Conservation (phyloP, 1,140 invertebrate genomes). For the Dendrolimus kikuchii region DNA sequence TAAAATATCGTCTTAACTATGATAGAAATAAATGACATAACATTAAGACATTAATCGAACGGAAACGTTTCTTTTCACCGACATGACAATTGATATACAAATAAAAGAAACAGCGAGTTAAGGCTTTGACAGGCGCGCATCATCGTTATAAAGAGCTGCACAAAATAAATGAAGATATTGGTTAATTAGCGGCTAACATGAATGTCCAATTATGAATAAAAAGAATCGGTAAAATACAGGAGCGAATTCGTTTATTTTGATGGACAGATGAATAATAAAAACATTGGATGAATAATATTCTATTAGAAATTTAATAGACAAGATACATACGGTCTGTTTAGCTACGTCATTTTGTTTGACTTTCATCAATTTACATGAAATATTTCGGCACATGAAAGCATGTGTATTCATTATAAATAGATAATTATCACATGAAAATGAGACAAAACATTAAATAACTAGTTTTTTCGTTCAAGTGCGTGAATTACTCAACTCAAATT, state of each 20-base stretch:
- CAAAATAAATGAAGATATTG: conserved; percentile 22
- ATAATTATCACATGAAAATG: too few species aligned
- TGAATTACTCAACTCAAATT: too few species aligned
- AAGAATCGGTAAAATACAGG: conserved; percentile 14
- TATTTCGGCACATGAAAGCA: too few species aligned
- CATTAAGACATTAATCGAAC: not conserved
- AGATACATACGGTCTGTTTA: too few species aligned
- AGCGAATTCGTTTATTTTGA: conserved; percentile 18
- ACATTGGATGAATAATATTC: not conserved
- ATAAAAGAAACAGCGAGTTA: conserved; percentile 11
- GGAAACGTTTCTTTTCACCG: conserved; percentile 3
- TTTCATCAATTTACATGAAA: too few species aligned
- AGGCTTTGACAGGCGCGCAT: conserved; percentile 12
- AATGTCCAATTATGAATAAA: conserved; percentile 15
- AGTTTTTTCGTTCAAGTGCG: too few species aligned
- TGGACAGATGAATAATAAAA: conserved; percentile 12
- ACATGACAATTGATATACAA: conserved; percentile 13
- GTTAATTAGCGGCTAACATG: conserved; percentile 21
- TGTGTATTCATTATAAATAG: too few species aligned
- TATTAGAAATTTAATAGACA: not conserved
- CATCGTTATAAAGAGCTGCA: conserved; percentile 4
- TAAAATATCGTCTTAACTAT: too few species aligned
- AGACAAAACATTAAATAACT: too few species aligned
- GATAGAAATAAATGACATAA: too few species aligned
- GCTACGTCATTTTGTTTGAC: too few species aligned